These are phyloP conservation scores for Dysmachus trigonus DNA, from an alignment of 2,888 invertebrate species.

Conservation along the genomic window DNA sequence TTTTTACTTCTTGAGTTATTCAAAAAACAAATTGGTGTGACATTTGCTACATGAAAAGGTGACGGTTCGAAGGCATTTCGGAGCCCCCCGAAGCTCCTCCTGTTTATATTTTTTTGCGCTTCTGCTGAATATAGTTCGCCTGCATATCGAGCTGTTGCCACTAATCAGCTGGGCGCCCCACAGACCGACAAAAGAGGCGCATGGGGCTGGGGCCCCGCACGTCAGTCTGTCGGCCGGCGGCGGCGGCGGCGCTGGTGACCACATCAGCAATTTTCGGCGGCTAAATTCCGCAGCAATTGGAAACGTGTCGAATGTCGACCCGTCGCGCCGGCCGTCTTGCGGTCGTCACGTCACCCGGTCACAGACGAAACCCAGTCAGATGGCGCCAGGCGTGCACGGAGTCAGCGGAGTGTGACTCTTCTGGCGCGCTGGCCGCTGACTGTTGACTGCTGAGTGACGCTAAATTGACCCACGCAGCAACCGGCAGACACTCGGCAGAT, in stretches of 20 bases:
- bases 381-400: conserved; percentile 25
- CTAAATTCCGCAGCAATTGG: not conserved
- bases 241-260: not conserved
- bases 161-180: not conserved
- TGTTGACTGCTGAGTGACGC: not conserved
- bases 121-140: not conserved
- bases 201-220: not conserved
- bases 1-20: not conserved
- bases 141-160: not conserved
- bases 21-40: not conserved
- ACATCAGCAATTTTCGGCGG: not conserved
- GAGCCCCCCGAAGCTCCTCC: not conserved
- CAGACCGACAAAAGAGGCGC: not conserved
- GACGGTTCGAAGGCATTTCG: not conserved
- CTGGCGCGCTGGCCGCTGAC: not conserved
- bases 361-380: conserved; percentile 19
- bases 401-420: conserved; percentile 6
- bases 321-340: not conserved
- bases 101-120: no score
- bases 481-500: not conserved
- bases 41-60: not conserved
- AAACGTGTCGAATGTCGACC: not conserved
- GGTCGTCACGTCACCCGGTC: not conserved
- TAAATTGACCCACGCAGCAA: conserved; percentile 13
- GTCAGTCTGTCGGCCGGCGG: not conserved